Base-by-base conservation (phyloP, 2,797 vertebrate species). In the Rhinichthys osculus region DNA sequence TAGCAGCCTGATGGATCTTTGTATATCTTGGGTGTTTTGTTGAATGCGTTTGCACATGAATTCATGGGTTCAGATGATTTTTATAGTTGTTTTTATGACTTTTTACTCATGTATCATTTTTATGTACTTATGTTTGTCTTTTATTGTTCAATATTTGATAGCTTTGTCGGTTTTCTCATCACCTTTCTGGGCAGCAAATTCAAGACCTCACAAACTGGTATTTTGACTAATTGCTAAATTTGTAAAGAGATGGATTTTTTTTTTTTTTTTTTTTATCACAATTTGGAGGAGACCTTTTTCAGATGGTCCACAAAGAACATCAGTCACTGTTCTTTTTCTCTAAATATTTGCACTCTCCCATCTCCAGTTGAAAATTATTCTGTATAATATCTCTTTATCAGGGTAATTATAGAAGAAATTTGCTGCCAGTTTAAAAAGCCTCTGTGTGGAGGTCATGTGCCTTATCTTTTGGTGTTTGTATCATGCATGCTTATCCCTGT, bases 41-140 rank as follows among this genome's bases (percentile, higher is more conserved):
- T 78, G 27, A 83, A 88, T 77, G 70, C 42, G 70, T 91, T 91
- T 90, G 90, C 90, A 91, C 89, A 88, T 67, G 44, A 64, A 54
- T 40, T 85, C 59, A 30, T 81, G 13, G 27, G 82, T 84, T 84
- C 84, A 64, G 33, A 78, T 86, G 69, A 33, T 71, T 85, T 88
- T 84, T 52, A 78, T 44, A 50, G 21, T 83, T 27, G 44, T 47
- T 87, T 85, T 87, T 71, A 81, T 73, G 10, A 80, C 59, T 33
- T 72, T 83, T 84, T 74, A 42, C 77, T 84, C 21, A 0, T 52
- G 42, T 72, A 69, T 81, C 64, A 23, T 78, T 85, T 82, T 71
- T 59, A 59, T 89, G 78, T 81, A 83, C 57, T 81, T 85, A 81
- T 73, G 67, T 80, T 80, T 85, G 77, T 85, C 54, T 73, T 35